These are phyloP conservation scores for Strix aluco DNA, from an alignment of 2,113 vertebrate species.

Conservation along the genomic window DNA sequence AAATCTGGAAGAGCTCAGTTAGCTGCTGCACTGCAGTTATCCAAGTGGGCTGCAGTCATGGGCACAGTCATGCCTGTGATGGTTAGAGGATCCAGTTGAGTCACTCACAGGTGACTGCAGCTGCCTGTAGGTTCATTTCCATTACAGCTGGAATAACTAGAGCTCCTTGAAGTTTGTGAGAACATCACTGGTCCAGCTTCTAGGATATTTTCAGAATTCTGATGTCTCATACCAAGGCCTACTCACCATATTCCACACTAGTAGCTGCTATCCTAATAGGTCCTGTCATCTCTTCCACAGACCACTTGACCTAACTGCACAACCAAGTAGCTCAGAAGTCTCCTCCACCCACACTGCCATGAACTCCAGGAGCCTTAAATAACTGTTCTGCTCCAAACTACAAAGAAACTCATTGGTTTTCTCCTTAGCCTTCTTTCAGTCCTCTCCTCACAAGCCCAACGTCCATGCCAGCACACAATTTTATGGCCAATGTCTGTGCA, in stretches of 20 bases:
- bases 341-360: background rate
- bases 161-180: background rate
- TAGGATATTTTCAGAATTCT: background rate
- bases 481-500: fast-evolving
- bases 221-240: background rate
- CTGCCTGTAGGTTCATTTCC: background rate
- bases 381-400: background rate
- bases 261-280: background rate
- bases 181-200: background rate
- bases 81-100: background rate
- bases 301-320: background rate
- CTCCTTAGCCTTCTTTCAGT: background rate
- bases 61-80: background rate
- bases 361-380: background rate
- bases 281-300: background rate
- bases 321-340: background rate
- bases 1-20: background rate
- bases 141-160: background rate
- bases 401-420: background rate
- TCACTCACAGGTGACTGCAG: background rate
- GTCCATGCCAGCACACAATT: background rate
- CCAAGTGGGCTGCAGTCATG: background rate
- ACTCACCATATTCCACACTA: background rate
- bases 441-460: background rate
- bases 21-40: background rate